phyloP scores from a whole-genome alignment of 2,113 vertebrate species.

The Gulo gulo region DNA sequence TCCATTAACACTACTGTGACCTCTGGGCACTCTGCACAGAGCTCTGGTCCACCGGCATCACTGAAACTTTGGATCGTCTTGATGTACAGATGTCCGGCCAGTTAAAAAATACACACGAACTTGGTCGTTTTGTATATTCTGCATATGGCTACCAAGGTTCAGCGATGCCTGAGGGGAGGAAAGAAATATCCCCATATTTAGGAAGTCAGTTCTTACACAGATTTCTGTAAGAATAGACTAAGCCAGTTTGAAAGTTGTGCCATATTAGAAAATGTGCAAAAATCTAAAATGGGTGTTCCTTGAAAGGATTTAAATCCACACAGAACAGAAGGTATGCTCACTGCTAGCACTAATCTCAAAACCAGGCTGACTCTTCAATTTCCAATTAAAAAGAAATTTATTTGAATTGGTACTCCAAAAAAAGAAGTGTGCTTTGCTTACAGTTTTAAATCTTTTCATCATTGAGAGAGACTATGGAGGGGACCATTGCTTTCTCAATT shows the following conservation, averaged over 20 bases:
- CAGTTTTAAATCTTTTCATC: not conserved
- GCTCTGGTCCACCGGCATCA: not conserved
- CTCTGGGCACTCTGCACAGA: slow-evolving; percentile 28
- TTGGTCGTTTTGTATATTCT: slow-evolving; percentile 20
- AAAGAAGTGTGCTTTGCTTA: not conserved
- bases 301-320: slow-evolving; percentile 31
- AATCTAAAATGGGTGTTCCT: not conserved
- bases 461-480: not conserved
- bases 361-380: not conserved
- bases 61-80: not conserved
- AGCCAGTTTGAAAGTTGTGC: slow-evolving; percentile 22
- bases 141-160: not conserved
- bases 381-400: slow-evolving; percentile 37
- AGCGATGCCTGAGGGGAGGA: not conserved
- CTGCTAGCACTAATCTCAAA: not conserved
- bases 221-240: slow-evolving; percentile 34
- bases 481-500: not conserved
- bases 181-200: not conserved
- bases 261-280: slow-evolving; percentile 61
- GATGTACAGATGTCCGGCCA: not conserved
- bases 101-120: not conserved
- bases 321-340: not conserved
- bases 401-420: not conserved
- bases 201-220: not conserved
- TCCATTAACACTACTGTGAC: not conserved